Percentiles rank a stretch among this genome's conserved stretches.
Evolutionary conservation across 2,888 invertebrate genomes (phyloP).

Genomic region (Julus scanicus): DNA sequence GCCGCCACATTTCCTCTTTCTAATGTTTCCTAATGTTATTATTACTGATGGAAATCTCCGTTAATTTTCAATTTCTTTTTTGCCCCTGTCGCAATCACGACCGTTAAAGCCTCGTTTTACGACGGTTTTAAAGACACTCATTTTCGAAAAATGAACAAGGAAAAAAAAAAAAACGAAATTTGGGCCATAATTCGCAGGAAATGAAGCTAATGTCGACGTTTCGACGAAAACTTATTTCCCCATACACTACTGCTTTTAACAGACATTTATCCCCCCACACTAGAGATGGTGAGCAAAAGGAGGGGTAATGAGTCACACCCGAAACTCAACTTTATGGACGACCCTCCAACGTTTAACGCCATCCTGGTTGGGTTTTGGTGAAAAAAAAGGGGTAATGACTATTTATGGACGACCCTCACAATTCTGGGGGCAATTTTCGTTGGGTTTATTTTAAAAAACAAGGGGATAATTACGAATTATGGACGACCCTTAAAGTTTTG

Average conservation of each 20-base stretch:
- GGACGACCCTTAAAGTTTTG: no score
- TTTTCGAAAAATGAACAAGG: neutral
- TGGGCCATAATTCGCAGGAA: neutral
- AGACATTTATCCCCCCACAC: neutral
- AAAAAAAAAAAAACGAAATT: neutral
- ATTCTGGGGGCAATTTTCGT: no score
- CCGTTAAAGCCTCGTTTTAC: neutral
- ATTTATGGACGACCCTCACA: no score
- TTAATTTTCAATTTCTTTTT: neutral
- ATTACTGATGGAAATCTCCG: slow-evolving; percentile 4
- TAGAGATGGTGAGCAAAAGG: neutral
- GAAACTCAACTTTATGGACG: neutral
- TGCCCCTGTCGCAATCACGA: neutral
- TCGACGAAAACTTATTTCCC: neutral
- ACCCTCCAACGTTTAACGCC: neutral
- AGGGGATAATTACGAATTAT: no score
- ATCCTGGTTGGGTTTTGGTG: neutral
- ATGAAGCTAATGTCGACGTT: neutral
- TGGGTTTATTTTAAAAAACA: no score
- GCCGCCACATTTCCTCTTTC: slow-evolving; percentile 4
- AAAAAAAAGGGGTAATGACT: neutral
- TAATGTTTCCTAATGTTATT: neutral
- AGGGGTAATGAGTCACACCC: neutral
- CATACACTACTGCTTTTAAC: neutral
- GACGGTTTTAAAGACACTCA: neutral